Base-by-base conservation (phyloP, 2,888 invertebrate species). In the Zygogramma bicolorata region DNA sequence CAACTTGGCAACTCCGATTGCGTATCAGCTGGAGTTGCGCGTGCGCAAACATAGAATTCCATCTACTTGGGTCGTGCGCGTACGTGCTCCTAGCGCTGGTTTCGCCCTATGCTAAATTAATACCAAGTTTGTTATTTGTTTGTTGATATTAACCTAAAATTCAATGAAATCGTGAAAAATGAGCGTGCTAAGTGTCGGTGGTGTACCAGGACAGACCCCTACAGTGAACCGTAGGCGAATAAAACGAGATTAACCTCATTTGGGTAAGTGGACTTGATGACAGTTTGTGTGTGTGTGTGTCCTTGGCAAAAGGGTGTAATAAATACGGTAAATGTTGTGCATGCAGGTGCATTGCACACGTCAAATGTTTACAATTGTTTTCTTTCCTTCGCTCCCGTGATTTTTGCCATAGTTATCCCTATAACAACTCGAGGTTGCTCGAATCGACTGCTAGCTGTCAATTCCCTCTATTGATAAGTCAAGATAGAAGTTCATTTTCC, bases 61-160 rank as follows among this genome's bases (percentile, higher is more conserved):
- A 75, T 68, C 72, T 75, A 63, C 71, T 53, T 59, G 63, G 74
- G 62, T 75, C 75, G 80, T 84, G 85, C 85, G 85, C 84, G 86
- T 85, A 85, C 85, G 86, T 86, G 75, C 76, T 76, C 68, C 61
- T 60, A 74, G 75, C 73, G 75, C 73, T 75, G 78, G 81, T 79
- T 79, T 81, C 81, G 80, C 81, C 81, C 81, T 82, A 80, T 80
- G 77, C 81, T 77, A 76, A 81, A 81, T 79, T 87, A 80, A 81
- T 80, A 81, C 79, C 80, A 81, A 83, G 81, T 83, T 82, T 77
- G 77, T 81, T 82, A 80, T 84, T 84, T 84, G 83, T 85, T 85
- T 85, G 84, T 85, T 84, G 84, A 84, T 85, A 83, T 84, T 85
- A 85, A 85, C 84, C 85, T 86, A 83, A 84, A 85, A 84, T 80